Evolutionary conservation across 2,797 vertebrate species (phyloP).

Genomic region (Choloepus didactylus): DNA sequence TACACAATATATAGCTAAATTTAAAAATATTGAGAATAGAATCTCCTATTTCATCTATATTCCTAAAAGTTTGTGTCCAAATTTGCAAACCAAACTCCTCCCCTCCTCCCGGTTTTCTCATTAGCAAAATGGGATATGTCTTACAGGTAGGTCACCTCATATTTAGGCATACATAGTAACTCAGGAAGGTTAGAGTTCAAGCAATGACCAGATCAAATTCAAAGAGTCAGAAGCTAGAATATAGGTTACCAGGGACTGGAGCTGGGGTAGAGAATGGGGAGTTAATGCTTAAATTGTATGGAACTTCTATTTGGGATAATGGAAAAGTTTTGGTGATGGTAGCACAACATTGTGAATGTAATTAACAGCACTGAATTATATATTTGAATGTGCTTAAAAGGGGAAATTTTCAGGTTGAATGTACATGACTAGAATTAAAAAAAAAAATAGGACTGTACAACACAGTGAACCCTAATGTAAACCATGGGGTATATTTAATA

Average conservation of each 20-base stretch:
- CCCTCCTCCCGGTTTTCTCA: background rate
- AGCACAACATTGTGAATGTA: too few species aligned
- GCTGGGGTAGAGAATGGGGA: too few species aligned
- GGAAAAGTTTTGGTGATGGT: too few species aligned
- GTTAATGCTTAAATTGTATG: too few species aligned
- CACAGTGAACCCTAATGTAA: background rate
- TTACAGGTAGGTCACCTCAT: background rate
- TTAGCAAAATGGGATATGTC: background rate
- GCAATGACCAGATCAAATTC: background rate
- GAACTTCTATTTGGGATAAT: too few species aligned
- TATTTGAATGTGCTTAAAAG: too few species aligned
- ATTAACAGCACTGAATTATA: too few species aligned
- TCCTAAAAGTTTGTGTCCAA: constrained; percentile 33
- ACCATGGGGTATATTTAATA: background rate
- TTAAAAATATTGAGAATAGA: background rate
- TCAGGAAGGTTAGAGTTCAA: background rate
- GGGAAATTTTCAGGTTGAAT: too few species aligned
- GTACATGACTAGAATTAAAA: too few species aligned
- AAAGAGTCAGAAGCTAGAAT: too few species aligned
- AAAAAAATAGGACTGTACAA: background rate
- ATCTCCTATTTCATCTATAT: constrained; percentile 30
- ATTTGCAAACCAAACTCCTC: background rate
- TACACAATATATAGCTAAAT: background rate
- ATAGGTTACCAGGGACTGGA: too few species aligned
- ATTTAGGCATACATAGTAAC: background rate